Evolutionary conservation across 2,113 vertebrate genomes (phyloP), one percentile per base, ranked within the genome.

Genomic region (Sphyrna mokarran): DNA sequence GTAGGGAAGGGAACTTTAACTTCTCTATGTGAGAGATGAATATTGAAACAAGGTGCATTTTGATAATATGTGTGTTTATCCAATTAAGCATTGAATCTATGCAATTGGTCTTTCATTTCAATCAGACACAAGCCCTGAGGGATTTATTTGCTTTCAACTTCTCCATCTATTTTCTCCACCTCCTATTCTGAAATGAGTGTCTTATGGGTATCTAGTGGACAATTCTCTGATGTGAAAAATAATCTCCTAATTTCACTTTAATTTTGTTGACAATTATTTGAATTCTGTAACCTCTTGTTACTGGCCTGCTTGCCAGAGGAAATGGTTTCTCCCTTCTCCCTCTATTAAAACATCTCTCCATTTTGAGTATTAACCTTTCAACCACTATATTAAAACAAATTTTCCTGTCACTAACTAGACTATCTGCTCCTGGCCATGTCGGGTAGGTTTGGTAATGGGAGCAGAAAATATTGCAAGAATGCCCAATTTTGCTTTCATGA

Each of bases 31-130:
- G n/a, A n/a, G 61, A 93, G 61, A 63, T 22, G 66, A 68, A 68
- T n/a, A 20, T 40, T 33, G 23, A 89, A 89, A 89, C 48, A 89
- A 3, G 43, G 86, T 61, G 86, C 58, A 23, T 61, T 22, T 58
- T 93, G n/a, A 93, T 93, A 93, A 93, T 68, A 68, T 93, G 89
- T n/a, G n/a, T 33, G 6, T 83, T 83, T 83, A 83, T 43, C 80
- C 80, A 22, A 83, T n/a, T 66, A 10, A 68, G 61, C 37, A 66
- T 33, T 20, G n/a, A 37, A n/a, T 66, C 66, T 66, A 14, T 63
- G 89, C 37, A 93, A 93, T 66, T 37, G 16, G 61, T 61, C 16
- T 37, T 18, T 66, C 89, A 93, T 66, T 66, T 93, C 33, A 37
- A 66, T 66, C 61, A 93, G 29, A 13, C 58, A n/a, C 58, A 91